Evolutionary conservation across 1,140 invertebrate genomes (phyloP), one percentile per base, ranked within the genome.

Genomic region (Tetragnatha versicolor): DNA sequence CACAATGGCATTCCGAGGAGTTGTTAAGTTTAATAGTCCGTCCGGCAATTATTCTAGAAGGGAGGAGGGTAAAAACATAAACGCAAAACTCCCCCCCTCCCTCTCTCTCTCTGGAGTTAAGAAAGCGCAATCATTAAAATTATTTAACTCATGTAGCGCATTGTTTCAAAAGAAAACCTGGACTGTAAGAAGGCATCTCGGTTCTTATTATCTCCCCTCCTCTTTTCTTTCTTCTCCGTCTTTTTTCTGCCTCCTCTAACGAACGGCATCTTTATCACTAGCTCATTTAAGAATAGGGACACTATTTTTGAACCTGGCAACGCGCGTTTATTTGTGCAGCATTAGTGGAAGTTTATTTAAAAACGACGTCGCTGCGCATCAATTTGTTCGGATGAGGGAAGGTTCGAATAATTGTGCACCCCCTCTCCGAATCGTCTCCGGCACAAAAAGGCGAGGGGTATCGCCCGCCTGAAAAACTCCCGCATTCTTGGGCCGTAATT

Each of bases 11-110:
- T 77, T 77, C 73, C 73, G 29, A 66, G 42, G 73, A 77, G 60
- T 77, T 77, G 73, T 77, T 77, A 77, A 77, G 73, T 77, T 77
- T 77, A 77, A 77, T 77, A 77, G 73, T 77, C 73, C 45, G 61
- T 29, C 73, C 55, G 42, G 73, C 73, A 77, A 77, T 77, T 77
- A 77, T 77, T 77, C 55, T 47, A 53, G 60, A 27, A 75, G 31
- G 35, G 39, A 12, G n/a, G 58, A 39, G 25, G 27, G 58, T 25
- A 66, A 51, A 77, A 53, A 77, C 29, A 65, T 55, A 39, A 77
- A 53, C 49, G 45, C 61, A 75, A 75, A 35, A 75, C 72, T 4
- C 31, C n/a, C n/a, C n/a, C n/a, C n/a, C n/a, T n/a, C n/a, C n/a
- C n/a, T n/a, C n/a, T n/a, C n/a, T n/a, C n/a, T n/a, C n/a, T n/a